These are phyloP conservation scores for Proteles cristata DNA, from an alignment of 2,113 vertebrate species.

Conservation along the genomic window DNA sequence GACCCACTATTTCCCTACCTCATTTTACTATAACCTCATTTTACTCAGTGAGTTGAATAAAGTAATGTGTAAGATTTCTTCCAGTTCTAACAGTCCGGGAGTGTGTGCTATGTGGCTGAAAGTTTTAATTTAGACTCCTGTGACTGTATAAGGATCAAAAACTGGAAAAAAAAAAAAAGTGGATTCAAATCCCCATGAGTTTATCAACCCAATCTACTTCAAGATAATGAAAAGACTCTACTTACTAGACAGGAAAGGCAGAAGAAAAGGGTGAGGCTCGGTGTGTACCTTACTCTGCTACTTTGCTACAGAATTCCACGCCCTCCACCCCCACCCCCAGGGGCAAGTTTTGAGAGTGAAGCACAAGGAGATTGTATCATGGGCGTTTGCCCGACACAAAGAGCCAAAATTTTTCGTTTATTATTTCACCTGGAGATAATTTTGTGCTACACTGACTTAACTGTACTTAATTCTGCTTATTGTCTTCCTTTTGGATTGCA, in stretches of 20 bases:
- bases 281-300: neutral
- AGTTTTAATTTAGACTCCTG: constrained; percentile 41
- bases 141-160: neutral
- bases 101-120: neutral
- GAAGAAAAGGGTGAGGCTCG: neutral
- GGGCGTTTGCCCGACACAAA: neutral
- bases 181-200: neutral
- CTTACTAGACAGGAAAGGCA: neutral
- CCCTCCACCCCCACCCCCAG: neutral
- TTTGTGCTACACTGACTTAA: constrained; percentile 24
- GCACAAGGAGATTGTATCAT: neutral
- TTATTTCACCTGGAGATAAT: constrained; percentile 51
- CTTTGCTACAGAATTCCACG: neutral
- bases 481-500: neutral
- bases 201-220: neutral
- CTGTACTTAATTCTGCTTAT: neutral
- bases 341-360: neutral
- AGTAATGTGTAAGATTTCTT: neutral
- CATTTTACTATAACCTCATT: neutral
- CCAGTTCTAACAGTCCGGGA: neutral
- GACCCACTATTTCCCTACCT: neutral
- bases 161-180: neutral
- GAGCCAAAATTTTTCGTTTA: neutral
- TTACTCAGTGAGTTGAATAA: neutral
- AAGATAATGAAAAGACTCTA: neutral